A percentile compares a stretch with the other conserved stretches of the same genome.
These are phyloP conservation scores for Festucalex cinctus DNA, from an alignment of 2,113 vertebrate species.

Conservation along the genomic window DNA sequence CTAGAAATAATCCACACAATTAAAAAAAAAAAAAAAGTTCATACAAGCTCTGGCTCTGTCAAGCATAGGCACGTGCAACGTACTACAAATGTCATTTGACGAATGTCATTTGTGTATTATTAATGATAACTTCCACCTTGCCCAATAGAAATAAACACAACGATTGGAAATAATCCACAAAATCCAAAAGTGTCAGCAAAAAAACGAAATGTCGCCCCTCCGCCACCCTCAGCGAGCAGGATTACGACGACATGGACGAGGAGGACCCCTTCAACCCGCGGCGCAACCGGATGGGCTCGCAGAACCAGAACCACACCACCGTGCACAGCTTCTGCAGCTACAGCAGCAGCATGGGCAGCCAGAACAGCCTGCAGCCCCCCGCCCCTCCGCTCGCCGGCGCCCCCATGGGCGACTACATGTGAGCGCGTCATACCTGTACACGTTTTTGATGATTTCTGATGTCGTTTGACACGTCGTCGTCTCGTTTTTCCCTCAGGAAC, in stretches of 20 bases:
- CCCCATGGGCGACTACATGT: slow-evolving; percentile 91
- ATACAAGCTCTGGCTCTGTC: too few relatives aligned
- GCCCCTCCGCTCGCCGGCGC: slow-evolving; percentile 80
- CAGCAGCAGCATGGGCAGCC: slow-evolving; percentile 94
- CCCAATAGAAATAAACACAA: too few relatives aligned
- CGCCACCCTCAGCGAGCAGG: slow-evolving; percentile 71
- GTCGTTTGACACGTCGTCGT: not conserved
- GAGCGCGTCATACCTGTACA: slow-evolving; percentile 30
- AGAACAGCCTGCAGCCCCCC: slow-evolving; percentile 85
- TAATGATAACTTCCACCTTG: too few relatives aligned
- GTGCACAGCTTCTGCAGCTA: slow-evolving; percentile 95
- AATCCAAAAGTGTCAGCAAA: not conserved
- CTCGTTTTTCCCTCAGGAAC: slow-evolving; percentile 75
- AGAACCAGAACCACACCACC: slow-evolving; percentile 75
- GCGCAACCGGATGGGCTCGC: slow-evolving; percentile 73
- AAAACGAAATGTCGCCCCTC: not conserved
- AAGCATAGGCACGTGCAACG: too few relatives aligned
- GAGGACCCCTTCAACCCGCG: slow-evolving; percentile 92
- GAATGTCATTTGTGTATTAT: too few relatives aligned
- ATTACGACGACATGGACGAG: slow-evolving; percentile 90
- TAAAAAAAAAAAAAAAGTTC: too few relatives aligned
- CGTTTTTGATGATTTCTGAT: not conserved
- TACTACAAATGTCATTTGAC: too few relatives aligned
- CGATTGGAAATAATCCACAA: too few relatives aligned
- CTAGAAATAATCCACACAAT: too few relatives aligned